phyloP scores from a whole-genome alignment of 2,113 vertebrate species.

The Tauraco erythrolophus region DNA sequence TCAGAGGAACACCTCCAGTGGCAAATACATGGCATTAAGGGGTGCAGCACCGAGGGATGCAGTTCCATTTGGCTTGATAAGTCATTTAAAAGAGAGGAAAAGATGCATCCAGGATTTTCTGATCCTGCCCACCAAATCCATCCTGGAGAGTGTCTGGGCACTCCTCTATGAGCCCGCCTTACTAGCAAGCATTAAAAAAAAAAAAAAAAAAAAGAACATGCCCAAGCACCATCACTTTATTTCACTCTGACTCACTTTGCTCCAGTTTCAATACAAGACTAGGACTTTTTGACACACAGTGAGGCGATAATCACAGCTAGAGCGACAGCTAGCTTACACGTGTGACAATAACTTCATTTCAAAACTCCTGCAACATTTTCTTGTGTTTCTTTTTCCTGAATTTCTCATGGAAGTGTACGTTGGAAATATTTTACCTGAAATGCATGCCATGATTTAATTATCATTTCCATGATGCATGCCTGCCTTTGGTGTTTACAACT shows the following conservation, averaged over 20 bases:
- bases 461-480: not conserved
- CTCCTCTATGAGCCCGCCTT: not conserved
- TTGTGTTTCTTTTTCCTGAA: not conserved
- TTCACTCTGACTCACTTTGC: not conserved
- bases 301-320: not conserved
- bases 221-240: not conserved
- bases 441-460: not conserved
- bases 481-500: not conserved
- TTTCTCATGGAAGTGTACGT: not conserved
- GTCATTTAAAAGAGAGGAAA: not conserved
- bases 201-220: not conserved
- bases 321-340: fast-evolving
- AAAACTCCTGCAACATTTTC: not conserved
- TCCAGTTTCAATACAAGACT: not conserved
- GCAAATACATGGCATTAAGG: not conserved
- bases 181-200: not conserved
- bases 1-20: not conserved
- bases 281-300: not conserved
- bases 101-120: not conserved
- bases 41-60: not conserved
- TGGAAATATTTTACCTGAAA: not conserved
- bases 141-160: fast-evolving
- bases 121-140: not conserved
- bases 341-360: not conserved
- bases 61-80: not conserved